phyloP scores from a whole-genome alignment of 92 coral and sea anemone species.

The Epizoanthus rinbou region DNA sequence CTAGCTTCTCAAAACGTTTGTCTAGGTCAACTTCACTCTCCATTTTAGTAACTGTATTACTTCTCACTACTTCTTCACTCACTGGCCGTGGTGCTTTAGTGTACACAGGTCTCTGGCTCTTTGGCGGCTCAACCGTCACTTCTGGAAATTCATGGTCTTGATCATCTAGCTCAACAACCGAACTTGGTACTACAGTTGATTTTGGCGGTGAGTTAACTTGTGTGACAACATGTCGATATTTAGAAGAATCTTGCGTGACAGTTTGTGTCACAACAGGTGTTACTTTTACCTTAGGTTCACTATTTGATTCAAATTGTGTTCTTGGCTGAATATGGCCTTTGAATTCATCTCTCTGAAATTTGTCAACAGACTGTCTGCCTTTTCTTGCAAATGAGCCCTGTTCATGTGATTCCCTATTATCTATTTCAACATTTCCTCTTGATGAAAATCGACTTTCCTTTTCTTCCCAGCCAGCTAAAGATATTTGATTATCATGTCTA shows the following conservation, averaged over 20 bases:
- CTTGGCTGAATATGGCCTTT: background rate
- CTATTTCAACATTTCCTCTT: background rate
- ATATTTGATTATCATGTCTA: background rate
- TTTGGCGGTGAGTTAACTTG: background rate
- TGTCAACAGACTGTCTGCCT: constrained; percentile 38
- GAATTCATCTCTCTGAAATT: background rate
- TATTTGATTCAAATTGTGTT: background rate
- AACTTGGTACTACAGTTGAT: background rate
- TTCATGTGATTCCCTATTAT: background rate
- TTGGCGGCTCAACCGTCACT: background rate
- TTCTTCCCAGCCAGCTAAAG: constrained; percentile 6
- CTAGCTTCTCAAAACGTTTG: background rate
- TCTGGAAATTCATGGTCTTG: background rate
- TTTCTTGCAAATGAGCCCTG: background rate
- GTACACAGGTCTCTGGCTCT: background rate
- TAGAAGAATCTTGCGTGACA: background rate
- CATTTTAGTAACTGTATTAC: background rate
- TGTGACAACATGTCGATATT: background rate
- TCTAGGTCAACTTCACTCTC: constrained; percentile 19
- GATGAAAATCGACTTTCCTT: background rate
- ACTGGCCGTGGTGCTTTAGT: constrained; percentile 18
- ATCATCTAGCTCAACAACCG: background rate
- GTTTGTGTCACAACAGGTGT: constrained; percentile 1
- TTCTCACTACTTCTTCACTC: constrained; percentile 14
- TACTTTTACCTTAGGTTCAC: constrained; percentile 11